A percentile compares a stretch with the other conserved stretches of the same genome.
These are phyloP conservation scores for Coboldia fuscipes DNA, from an alignment of 1,140 invertebrate species.

Conservation along the genomic window DNA sequence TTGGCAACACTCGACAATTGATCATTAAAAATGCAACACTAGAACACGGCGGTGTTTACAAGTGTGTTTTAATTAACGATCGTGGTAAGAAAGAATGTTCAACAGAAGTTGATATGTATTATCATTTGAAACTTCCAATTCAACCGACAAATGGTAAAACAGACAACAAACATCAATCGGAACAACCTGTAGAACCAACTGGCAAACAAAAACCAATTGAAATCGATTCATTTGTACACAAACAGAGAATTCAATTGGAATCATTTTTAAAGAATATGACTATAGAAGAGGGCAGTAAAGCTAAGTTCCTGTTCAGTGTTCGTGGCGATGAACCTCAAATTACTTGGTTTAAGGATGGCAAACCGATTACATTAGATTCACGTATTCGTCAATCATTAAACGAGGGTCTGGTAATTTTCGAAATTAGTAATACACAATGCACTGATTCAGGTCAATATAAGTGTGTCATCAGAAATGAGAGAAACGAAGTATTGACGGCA, in stretches of 20 bases:
- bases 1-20: constrained; percentile 12
- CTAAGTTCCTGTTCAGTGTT: constrained; percentile 17
- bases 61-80: constrained; percentile 17
- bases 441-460: constrained; percentile 18
- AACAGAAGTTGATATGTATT: too few species aligned
- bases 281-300: constrained; percentile 15
- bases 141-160: too few species aligned
- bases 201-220: too few species aligned
- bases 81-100: too few species aligned
- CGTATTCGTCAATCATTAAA: background rate
- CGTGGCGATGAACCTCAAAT: constrained; percentile 16
- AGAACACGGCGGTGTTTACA: constrained; percentile 14
- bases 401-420: constrained; percentile 13
- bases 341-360: constrained; percentile 14
- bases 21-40: constrained; percentile 10
- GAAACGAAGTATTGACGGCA: constrained; percentile 33
- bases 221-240: too few species aligned
- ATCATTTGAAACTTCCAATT: too few species aligned
- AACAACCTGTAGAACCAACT: too few species aligned
- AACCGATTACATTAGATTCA: constrained; percentile 13
- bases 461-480: constrained; percentile 36
- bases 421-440: constrained; percentile 15
- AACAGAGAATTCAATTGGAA: background rate
- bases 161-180: too few species aligned
- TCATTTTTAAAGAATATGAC: constrained; percentile 14